A percentile compares a stretch with the other conserved stretches of the same genome.
phyloP scores from a whole-genome alignment of 2,888 invertebrate genomes.

The Synergus laeviventris region DNA sequence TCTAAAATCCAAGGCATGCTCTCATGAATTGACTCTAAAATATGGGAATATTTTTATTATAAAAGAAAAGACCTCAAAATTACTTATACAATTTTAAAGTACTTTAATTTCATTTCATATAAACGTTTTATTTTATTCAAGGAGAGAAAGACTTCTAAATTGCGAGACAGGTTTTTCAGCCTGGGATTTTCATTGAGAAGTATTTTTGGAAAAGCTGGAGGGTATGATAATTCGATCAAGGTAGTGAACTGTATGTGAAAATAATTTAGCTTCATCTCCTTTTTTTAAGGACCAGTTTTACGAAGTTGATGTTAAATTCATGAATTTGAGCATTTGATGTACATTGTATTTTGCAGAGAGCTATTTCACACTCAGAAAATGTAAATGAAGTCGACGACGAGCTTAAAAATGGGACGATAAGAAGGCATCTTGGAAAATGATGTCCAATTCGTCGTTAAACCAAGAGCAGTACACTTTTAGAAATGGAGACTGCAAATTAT shows the following conservation, averaged over 20 bases:
- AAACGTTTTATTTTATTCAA: background rate
- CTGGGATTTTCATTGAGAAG: background rate
- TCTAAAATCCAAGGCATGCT: slow-evolving; percentile 17
- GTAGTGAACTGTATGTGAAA: slow-evolving; percentile 12
- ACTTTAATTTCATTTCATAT: background rate
- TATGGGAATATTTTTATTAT: slow-evolving; percentile 7
- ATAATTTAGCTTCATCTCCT: slow-evolving; percentile 7
- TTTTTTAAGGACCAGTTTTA: background rate
- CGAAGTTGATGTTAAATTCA: slow-evolving; percentile 27
- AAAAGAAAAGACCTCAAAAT: background rate
- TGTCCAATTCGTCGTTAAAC: slow-evolving; percentile 4
- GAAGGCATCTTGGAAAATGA: slow-evolving; percentile 18
- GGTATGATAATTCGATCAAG: background rate
- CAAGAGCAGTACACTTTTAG: slow-evolving; percentile 14
- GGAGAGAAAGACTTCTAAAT: background rate
- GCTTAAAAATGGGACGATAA: slow-evolving; percentile 18
- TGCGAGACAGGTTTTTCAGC: background rate
- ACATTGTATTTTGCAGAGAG: slow-evolving; percentile 2
- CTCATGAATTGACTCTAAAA: background rate
- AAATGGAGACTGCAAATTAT: background rate
- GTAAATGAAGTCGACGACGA: slow-evolving; percentile 14
- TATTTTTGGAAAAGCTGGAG: background rate
- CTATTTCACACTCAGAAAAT: slow-evolving; percentile 22
- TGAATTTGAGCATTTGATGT: background rate
- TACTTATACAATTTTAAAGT: background rate